Evolutionary conservation across 2,113 vertebrate species (phyloP), one percentile per base, ranked within the genome.

Genomic region (Channa maculata): DNA sequence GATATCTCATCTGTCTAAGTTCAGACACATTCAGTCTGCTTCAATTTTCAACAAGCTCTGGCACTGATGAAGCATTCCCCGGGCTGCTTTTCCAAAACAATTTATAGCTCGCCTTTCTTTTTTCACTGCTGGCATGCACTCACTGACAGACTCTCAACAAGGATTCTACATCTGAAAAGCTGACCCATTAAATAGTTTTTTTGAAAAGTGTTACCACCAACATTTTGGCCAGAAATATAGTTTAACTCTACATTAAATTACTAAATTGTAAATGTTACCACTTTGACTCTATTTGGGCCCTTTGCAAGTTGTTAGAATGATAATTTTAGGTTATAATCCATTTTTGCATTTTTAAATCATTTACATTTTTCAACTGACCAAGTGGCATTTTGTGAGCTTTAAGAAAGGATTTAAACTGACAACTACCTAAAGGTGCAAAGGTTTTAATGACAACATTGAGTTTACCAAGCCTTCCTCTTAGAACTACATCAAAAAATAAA

Each of bases 1-100:
- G 75, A 88, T 82, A 87, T 88, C 86, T 85, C 83, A 82, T 89
- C 87, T 76, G 75, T 78, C 73, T 76, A 71, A 64, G 67, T 85
- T 89, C 77, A 80, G 75, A 82, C 62, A 66, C 82, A 81, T 84
- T 86, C 78, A 78, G 69, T 86, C 63, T 45, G 75, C 78, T 82
- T 84, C 77, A 55, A 51, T 81, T 89, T 84, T 68, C 79, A 71
- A 62, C 45, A 8, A 24, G 65, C 65, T 45, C 65, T 71, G 77
- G 65, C 58, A 58, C 36, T 8, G 63, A 67, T 62, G 15, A 79
- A 76, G 78, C 48, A 60, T 63, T 62, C 71, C 43, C 69, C 14
- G 0, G 48, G 24, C 71, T 46, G 57, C 36, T 65, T 77, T 54
- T 66, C 62, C 54, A 76, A 77, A 87, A 82, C 80, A 80, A 69